Conservation (phyloP, 2,888 invertebrate genomes). For the Euzetes globulus region DNA sequence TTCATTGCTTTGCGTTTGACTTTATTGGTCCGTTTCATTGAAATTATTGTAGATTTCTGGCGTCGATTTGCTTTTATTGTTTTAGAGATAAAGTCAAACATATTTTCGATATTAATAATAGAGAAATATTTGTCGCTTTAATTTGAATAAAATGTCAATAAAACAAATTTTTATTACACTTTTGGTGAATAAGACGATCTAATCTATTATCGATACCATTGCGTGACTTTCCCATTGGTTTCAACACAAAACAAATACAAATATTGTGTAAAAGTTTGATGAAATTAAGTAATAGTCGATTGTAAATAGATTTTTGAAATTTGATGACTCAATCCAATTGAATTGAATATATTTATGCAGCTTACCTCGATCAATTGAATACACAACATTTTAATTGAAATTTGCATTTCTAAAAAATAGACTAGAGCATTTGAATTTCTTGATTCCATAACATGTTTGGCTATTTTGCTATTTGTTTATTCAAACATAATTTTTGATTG, state of each 20-base stretch:
- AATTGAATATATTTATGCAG: no score
- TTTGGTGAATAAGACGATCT: neutral
- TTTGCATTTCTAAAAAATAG: no score
- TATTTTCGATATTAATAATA: neutral
- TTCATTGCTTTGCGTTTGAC: neutral
- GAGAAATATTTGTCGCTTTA: neutral
- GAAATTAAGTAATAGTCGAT: no score
- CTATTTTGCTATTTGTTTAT: no score
- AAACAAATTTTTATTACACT: neutral
- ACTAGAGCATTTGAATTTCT: no score
- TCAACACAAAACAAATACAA: neutral
- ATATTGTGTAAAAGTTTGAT: no score
- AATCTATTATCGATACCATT: neutral
- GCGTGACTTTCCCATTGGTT: neutral
- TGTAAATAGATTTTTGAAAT: no score
- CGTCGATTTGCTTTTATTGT: neutral
- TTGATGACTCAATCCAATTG: no score
- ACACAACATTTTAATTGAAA: no score
- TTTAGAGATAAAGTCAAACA: neutral
- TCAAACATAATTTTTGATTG: no score
- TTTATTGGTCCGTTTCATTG: neutral
- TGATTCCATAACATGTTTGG: no score
- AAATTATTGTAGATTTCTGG: neutral
- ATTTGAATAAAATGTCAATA: neutral
- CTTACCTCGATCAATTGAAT: no score